Evolutionary conservation across 1,140 invertebrate species (phyloP), one percentile per base, ranked within the genome.

Genomic region (Philopotamus ludificatus): DNA sequence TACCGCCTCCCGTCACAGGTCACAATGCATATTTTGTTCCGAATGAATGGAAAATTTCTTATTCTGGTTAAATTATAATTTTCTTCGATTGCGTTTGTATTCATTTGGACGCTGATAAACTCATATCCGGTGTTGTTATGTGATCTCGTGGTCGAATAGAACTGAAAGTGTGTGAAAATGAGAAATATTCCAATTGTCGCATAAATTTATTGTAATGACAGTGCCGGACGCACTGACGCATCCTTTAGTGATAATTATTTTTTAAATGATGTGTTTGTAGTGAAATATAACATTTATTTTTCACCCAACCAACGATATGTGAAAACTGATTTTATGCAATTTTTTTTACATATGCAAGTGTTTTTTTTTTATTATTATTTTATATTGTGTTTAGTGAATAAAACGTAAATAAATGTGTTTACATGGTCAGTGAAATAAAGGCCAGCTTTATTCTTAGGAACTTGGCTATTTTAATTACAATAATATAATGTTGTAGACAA

Each of bases 381-480:
- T 57, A 59, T 58, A 54, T 64, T 64, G 67, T 69, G 67, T 63
- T 65, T 26, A 55, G 50, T 65, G 64, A 65, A 28, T 63, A 51
- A 66, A 66, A 50, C 20, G 44, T 25, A 57, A 57, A 57, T 26
- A 63, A 60, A 57, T 50, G 63, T n/a, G n/a, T n/a, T n/a, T n/a
- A 63, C 28, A 50, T 58, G 62, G 67, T 63, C 66, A 68, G 66
- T 68, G 61, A 64, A 61, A 65, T 18, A 23, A 57, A 64, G 67
- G 67, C 63, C 67, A 65, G 67, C 67, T 68, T 55, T 63, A 68
- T 58, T 63, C 42, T 54, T 67, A 67, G 59, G 62, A 54, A 67
- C 66, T n/a, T n/a, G n/a, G n/a, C n/a, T 66, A 18, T 58, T 50
- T 15, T 57, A 9, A 47, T 8, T 39, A 39, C n/a, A 39, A 39